Conservation (phyloP, 1,140 invertebrate species). For the Dinoponera quadriceps region DNA sequence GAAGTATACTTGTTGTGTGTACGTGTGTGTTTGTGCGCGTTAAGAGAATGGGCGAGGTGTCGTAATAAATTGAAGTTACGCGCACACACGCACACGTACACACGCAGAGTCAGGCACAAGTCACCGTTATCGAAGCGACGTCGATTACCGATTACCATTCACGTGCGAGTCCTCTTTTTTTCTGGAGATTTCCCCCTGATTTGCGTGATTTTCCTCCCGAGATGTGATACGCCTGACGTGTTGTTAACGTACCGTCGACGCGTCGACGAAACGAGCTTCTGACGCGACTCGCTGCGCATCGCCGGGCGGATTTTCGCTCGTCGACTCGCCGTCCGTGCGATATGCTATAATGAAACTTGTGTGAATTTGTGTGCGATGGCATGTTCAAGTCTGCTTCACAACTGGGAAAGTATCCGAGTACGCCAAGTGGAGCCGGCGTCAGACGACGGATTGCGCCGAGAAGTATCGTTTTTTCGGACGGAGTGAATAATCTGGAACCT, state of each 20-base stretch:
- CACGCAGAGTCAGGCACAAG: neutral
- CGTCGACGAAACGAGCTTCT: neutral
- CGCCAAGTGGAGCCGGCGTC: neutral
- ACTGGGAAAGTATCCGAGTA: slow-evolving; percentile 25
- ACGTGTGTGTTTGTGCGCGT: too few species aligned
- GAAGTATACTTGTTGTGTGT: too few species aligned
- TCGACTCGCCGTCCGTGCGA: neutral
- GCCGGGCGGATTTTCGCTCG: neutral
- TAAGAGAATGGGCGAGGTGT: too few species aligned
- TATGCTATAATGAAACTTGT: neutral
- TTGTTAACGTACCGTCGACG: neutral
- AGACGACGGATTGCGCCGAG: neutral
- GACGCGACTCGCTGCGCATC: neutral
- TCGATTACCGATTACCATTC: neutral
- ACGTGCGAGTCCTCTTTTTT: too few species aligned
- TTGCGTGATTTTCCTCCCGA: neutral
- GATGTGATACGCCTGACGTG: neutral
- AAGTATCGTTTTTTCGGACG: neutral
- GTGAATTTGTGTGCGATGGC: slow-evolving; percentile 22
- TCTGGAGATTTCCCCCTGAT: neutral
- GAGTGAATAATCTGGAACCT: neutral
- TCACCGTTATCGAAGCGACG: neutral
- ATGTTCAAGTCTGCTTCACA: neutral
- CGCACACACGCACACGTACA: neutral
- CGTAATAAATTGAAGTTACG: too few species aligned